Percentiles rank a stretch among this genome's conserved stretches.
Conservation (phyloP, 2,797 vertebrate species). For the Brachyrhaphis roseni region DNA sequence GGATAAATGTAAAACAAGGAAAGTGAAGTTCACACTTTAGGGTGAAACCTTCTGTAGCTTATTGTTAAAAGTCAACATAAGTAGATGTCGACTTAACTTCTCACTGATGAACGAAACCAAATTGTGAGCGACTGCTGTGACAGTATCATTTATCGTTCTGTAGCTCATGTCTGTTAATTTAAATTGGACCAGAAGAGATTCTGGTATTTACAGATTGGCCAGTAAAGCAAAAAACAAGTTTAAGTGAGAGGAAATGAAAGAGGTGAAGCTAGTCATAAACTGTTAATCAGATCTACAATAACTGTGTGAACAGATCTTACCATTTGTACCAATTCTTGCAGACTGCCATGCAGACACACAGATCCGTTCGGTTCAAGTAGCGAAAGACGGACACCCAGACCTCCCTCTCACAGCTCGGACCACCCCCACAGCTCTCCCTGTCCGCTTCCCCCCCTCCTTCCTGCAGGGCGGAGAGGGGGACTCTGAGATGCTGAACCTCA, state of each 20-base stretch:
- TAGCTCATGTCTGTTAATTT: not conserved
- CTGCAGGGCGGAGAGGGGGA: conserved; percentile 78
- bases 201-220: not conserved
- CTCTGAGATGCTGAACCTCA: conserved; percentile 64
- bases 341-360: conserved; percentile 98
- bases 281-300: not conserved
- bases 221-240: not conserved
- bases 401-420: conserved; percentile 92
- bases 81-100: not conserved
- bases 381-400: conserved; percentile 99
- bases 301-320: conserved; percentile 79
- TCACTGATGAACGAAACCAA: not conserved
- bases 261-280: not conserved
- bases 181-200: not conserved
- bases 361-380: conserved; percentile 93
- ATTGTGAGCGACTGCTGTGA: not conserved
- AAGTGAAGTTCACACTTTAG: not conserved
- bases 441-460: conserved; percentile 84
- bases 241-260: not conserved
- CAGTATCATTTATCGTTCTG: not conserved
- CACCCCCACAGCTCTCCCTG: conserved; percentile 77
- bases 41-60: not conserved
- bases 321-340: conserved; percentile 99
- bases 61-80: not conserved
- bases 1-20: not conserved